phyloP scores from a whole-genome alignment of 1,140 invertebrate genomes.

The Mylabris phalerata region DNA sequence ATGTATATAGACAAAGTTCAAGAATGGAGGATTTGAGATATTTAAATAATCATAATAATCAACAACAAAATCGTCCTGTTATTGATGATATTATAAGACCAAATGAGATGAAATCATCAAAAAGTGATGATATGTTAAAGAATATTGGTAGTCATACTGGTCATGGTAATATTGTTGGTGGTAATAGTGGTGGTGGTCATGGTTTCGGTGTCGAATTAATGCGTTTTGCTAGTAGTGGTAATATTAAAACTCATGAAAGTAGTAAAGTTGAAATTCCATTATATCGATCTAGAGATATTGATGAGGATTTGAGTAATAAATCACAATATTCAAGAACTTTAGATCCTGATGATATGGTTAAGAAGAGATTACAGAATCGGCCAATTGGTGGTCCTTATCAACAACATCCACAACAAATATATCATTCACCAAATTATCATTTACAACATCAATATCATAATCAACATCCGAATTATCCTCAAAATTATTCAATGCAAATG shows the following conservation, averaged over 20 bases:
- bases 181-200: no score
- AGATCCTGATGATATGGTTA: background rate
- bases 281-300: conserved; percentile 16
- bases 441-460: conserved; percentile 24
- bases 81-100: conserved; percentile 9
- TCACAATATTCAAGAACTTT: background rate
- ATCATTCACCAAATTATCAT: conserved; percentile 20
- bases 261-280: conserved; percentile 24
- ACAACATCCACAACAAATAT: conserved; percentile 35
- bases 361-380: conserved; percentile 6
- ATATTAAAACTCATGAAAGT: conserved; percentile 32
- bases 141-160: conserved; percentile 23
- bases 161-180: conserved; percentile 13
- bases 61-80: no score
- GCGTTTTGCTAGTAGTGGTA: conserved; percentile 39
- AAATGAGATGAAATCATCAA: conserved; percentile 36
- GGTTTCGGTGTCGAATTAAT: conserved; percentile 19
- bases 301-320: conserved; percentile 20
- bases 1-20: conserved; percentile 18
- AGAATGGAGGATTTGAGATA: background rate
- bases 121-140: conserved; percentile 37
- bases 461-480: conserved; percentile 15
- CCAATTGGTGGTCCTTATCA: background rate
- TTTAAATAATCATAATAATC: background rate
- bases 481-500: conserved; percentile 29